Evolutionary conservation across 2,888 invertebrate species (phyloP), one percentile per base, ranked within the genome.

Genomic region (Branchellion lobata): DNA sequence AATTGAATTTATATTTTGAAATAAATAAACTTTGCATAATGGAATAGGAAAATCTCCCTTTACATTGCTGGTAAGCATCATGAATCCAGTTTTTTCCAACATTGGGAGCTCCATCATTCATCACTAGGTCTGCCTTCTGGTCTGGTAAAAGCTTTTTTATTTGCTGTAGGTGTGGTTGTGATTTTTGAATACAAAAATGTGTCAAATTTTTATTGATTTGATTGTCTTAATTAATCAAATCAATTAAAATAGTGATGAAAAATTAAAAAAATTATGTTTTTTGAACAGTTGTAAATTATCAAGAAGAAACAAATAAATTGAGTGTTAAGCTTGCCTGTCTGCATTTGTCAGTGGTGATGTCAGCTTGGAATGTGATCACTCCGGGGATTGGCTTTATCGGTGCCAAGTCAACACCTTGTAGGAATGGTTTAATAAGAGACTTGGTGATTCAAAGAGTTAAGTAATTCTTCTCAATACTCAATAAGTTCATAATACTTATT

Each of bases 41-140:
- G 18, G 8, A 47, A 27, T 5, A 24, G 14, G 8, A 34, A 71
- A 3, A 34, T 29, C n/a, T 8, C n/a, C 5, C 2, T 5, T n/a
- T 82, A 87, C 88, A 88, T 89, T 99, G 99, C 85, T 94, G 93
- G 86, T 95, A 99, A 0, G 99, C 95, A 90, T 99, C 99, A 86
- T 94, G 94, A 8, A 95, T 88, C 99, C 99, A 99, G 87, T 95
- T 97, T 86, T 93, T 92, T 85, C 91, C 91, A 72, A 99, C 95
- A 89, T 99, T 99, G 0, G 99, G 99, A 18, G 99, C 98, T 85
- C 99, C 99, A 87, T 99, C 99, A 86, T 99, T 92, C 29, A 99
- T 90, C 0, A 99, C 93, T 14, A 96, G 92, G 89, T 99, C 99
- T 1, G 95, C 98, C 89, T 98, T 96, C 94, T 96, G 95, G 1